These are phyloP conservation scores for Aphrocallistes beatrix DNA, from an alignment of 37 sponge, comb jelly and placozoan species.

Conservation along the genomic window DNA sequence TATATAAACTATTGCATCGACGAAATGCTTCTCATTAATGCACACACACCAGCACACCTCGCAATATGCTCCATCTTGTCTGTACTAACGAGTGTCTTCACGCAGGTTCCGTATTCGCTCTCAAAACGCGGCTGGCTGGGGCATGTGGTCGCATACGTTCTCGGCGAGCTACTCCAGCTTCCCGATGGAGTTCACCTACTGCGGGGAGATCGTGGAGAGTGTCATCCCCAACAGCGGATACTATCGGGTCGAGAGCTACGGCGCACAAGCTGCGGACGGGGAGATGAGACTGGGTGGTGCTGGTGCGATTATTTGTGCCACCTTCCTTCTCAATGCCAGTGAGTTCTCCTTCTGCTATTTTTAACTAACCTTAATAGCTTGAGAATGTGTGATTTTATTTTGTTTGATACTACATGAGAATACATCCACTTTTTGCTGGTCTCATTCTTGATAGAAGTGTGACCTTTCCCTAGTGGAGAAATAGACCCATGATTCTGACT, in stretches of 20 bases:
- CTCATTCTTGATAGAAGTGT: neutral
- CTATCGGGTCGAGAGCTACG: constrained; percentile 37
- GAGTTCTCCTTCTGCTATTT: neutral
- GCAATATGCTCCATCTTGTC: too few species aligned
- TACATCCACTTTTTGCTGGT: constrained; percentile 8
- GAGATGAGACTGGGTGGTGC: constrained; percentile 37
- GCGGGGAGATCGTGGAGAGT: constrained; percentile 35
- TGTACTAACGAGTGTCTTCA: constrained; percentile 22
- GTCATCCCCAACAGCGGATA: constrained; percentile 29
- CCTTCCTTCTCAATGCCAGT: constrained; percentile 31
- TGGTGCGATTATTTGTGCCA: constrained; percentile 53
- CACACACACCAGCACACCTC: too few species aligned
- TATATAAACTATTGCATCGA: too few species aligned
- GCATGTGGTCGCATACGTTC: constrained; percentile 45
- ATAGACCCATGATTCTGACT: neutral
- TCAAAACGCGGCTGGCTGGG: constrained; percentile 45
- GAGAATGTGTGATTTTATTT: too few species aligned
- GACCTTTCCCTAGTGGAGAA: constrained; percentile 2
- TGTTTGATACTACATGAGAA: too few species aligned
- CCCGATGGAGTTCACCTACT: constrained; percentile 43
- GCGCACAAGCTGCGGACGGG: constrained; percentile 58
- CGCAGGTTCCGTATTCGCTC: constrained; percentile 52
- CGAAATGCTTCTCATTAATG: too few species aligned
- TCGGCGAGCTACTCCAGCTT: neutral
- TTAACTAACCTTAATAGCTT: too few species aligned